phyloP scores from a whole-genome alignment of 2,888 invertebrate genomes.

The Steinernema carpocapsae region DNA sequence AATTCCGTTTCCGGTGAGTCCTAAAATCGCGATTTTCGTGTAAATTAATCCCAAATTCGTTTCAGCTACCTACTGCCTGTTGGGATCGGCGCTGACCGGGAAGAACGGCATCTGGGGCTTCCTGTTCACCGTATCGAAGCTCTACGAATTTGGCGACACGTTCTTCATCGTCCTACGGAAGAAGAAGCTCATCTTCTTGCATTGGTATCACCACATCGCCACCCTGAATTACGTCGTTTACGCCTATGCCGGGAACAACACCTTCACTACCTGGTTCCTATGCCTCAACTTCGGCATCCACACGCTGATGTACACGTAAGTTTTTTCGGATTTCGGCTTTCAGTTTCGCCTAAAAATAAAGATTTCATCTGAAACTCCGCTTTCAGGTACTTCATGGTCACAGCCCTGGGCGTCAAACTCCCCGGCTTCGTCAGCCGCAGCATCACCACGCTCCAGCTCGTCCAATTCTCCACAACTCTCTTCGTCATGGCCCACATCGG shows the following conservation, averaged over 20 bases:
- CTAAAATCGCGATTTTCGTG: neutral
- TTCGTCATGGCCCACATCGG: slow-evolving; percentile 17
- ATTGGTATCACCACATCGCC: slow-evolving; percentile 17
- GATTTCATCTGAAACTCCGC: neutral
- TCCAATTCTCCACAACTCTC: slow-evolving; percentile 1
- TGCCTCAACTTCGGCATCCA: slow-evolving; percentile 11
- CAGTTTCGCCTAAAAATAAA: no score
- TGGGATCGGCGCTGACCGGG: slow-evolving; percentile 13
- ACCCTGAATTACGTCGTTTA: slow-evolving; percentile 15
- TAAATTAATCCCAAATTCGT: neutral
- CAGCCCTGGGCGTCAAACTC: neutral
- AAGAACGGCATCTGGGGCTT: slow-evolving; percentile 21
- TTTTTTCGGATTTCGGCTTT: neutral
- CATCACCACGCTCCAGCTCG: neutral
- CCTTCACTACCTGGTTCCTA: slow-evolving; percentile 18
- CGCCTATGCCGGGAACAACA: slow-evolving; percentile 20
- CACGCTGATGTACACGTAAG: slow-evolving; percentile 13
- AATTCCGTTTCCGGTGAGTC: neutral
- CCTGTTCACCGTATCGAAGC: slow-evolving; percentile 18
- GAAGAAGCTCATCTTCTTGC: slow-evolving; percentile 30
- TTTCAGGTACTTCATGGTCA: slow-evolving; percentile 20
- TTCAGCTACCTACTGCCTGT: slow-evolving; percentile 16
- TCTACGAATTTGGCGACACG: slow-evolving; percentile 18
- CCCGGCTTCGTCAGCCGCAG: neutral
- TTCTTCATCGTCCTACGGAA: slow-evolving; percentile 25